Evolutionary conservation across 2,797 vertebrate genomes (phyloP).

Genomic region (Gastrophryne carolinensis): DNA sequence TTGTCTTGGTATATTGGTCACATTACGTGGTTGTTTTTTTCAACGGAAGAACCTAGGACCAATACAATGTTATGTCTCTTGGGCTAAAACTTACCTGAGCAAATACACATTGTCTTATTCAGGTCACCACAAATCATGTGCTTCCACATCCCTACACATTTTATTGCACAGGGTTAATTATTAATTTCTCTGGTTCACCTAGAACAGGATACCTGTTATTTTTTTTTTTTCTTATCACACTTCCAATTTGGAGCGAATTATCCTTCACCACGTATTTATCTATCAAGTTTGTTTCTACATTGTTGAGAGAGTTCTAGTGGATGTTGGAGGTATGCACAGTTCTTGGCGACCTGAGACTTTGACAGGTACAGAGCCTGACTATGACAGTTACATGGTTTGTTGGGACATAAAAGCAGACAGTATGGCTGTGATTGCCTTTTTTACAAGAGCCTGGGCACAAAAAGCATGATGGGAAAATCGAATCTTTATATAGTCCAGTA

Average conservation of each 20-base stretch:
- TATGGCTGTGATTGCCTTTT: conserved; percentile 20
- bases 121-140: not conserved
- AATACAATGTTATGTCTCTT: too few relatives aligned
- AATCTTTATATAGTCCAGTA: not conserved
- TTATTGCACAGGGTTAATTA: not conserved
- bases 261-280: not conserved
- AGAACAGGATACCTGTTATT: not conserved
- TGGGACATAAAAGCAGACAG: not conserved
- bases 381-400: not conserved
- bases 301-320: not conserved
- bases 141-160: not conserved
- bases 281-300: not conserved
- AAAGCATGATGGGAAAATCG: conserved; percentile 1
- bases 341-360: not conserved
- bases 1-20: too few relatives aligned
- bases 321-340: not conserved
- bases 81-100: too few relatives aligned
- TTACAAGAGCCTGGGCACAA: not conserved
- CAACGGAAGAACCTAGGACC: too few relatives aligned
- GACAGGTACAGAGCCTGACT: not conserved
- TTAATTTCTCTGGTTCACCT: not conserved
- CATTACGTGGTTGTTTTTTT: too few relatives aligned
- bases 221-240: not conserved
- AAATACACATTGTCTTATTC: not conserved
- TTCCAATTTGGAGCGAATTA: not conserved